Conservation (phyloP, 2,888 invertebrate genomes). For the Cryptus viduatorius region DNA sequence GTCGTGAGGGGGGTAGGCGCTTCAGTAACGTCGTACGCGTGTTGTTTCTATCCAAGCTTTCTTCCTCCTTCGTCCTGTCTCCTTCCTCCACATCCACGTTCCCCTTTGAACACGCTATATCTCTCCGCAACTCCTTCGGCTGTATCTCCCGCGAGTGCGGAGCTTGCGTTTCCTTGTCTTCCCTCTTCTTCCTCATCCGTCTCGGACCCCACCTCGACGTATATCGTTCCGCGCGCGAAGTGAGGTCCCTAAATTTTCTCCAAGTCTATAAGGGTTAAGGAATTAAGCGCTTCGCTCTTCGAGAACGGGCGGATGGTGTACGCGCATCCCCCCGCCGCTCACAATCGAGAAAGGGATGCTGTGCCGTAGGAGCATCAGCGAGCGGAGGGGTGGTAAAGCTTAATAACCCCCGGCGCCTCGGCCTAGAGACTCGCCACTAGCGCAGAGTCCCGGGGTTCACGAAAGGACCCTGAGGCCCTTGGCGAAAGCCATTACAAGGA, state of each 20-base stretch:
- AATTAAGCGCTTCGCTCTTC: conserved; percentile 78
- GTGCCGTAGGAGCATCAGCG: conserved; percentile 10
- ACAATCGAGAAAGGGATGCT: conserved; percentile 69
- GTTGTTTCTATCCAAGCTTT: conserved; percentile 33
- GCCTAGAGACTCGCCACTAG: conserved; percentile 45
- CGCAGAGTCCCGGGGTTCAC: conserved; percentile 29
- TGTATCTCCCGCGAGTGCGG: conserved; percentile 30
- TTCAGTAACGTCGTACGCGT: conserved; percentile 28
- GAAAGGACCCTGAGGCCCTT: conserved; percentile 71
- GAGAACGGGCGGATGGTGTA: background rate
- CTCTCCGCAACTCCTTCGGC: conserved; percentile 51
- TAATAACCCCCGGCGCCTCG: conserved; percentile 49
- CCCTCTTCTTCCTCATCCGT: conserved; percentile 40
- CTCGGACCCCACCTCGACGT: conserved; percentile 12
- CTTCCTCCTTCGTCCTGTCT: conserved; percentile 17
- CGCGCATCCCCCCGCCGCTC: background rate
- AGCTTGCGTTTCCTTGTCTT: conserved; percentile 13
- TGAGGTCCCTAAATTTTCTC: conserved; percentile 82
- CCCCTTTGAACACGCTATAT: conserved; percentile 58
- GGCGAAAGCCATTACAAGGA: conserved; percentile 84
- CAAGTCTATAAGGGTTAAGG: conserved; percentile 84
- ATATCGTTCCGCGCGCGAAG: conserved; percentile 56
- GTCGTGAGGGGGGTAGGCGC: background rate
- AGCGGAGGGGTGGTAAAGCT: conserved; percentile 35
- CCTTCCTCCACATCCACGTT: conserved; percentile 42